Evolutionary conservation across 2,113 vertebrate genomes (phyloP).

Genomic region (Nerophis lumbriciformis): DNA sequence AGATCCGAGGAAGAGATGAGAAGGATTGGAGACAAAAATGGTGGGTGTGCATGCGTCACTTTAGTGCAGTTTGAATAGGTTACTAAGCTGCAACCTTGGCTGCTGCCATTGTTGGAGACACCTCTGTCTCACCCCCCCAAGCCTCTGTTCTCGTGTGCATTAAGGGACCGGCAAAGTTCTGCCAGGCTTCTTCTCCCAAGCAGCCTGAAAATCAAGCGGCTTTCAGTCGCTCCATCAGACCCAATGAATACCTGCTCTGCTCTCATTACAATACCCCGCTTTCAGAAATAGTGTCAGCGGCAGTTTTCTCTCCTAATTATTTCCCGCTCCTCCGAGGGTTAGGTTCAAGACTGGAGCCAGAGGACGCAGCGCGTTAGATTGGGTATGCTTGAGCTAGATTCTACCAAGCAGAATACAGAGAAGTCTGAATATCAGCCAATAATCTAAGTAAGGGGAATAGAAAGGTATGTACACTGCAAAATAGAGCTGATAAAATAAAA

Average conservation of each 20-base stretch:
- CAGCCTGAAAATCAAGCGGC: conserved; percentile 51
- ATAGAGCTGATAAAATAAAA: no score
- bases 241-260: conserved; percentile 74
- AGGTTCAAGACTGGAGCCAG: conserved; percentile 72
- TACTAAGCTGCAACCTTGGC: conserved; percentile 67
- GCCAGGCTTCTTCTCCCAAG: conserved; percentile 62
- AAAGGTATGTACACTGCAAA: neutral
- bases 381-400: conserved; percentile 37
- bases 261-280: conserved; percentile 77
- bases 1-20: conserved; percentile 34
- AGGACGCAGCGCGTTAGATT: conserved; percentile 44
- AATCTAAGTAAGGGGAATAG: conserved; percentile 36
- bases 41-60: conserved; percentile 41
- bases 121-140: conserved; percentile 56
- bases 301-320: conserved; percentile 80
- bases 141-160: conserved; percentile 62
- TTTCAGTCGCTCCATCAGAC: conserved; percentile 62
- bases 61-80: conserved; percentile 62
- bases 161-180: conserved; percentile 63
- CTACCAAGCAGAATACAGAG: conserved; percentile 32
- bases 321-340: conserved; percentile 71
- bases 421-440: conserved; percentile 37
- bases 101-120: conserved; percentile 64
- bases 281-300: conserved; percentile 78
- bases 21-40: conserved; percentile 44